Percentiles rank a stretch among this genome's conserved stretches.
Evolutionary conservation across 2,888 invertebrate genomes (phyloP).

Genomic region (Syrphus vitripennis): DNA sequence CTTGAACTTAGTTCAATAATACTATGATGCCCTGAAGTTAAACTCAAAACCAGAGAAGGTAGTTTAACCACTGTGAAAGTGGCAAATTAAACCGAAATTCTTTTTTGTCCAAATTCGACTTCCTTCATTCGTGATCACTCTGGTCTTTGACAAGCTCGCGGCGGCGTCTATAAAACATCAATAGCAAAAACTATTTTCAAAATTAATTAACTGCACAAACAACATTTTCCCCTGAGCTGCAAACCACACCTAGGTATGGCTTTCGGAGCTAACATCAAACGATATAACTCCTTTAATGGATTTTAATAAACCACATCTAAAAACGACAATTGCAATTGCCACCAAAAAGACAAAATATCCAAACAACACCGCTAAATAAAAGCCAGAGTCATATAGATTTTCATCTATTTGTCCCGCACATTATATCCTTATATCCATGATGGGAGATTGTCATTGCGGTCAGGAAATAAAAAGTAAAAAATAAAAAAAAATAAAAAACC

Average conservation of each 20-base stretch:
- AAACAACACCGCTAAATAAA: slow-evolving; percentile 57
- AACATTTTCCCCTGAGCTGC: not conserved
- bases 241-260: not conserved
- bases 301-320: slow-evolving; percentile 28
- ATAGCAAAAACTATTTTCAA: not conserved
- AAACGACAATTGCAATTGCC: slow-evolving; percentile 38
- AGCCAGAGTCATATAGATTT: slow-evolving; percentile 52
- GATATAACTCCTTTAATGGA: slow-evolving; percentile 48
- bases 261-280: not conserved
- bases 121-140: no score
- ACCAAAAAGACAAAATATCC: slow-evolving; percentile 19
- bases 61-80: no score
- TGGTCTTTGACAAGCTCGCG: no score
- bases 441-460: slow-evolving; percentile 36
- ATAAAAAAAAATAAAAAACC: not conserved
- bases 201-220: not conserved
- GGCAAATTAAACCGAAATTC: no score
- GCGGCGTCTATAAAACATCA: no score
- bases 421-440: slow-evolving; percentile 62
- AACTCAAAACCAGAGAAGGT: no score
- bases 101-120: no score
- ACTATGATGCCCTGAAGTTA: no score
- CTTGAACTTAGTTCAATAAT: no score
- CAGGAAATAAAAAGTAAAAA: slow-evolving; percentile 2
- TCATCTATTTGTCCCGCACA: slow-evolving; percentile 64